Conservation (phyloP, 1,140 invertebrate genomes). For the Euwallacea similis region DNA sequence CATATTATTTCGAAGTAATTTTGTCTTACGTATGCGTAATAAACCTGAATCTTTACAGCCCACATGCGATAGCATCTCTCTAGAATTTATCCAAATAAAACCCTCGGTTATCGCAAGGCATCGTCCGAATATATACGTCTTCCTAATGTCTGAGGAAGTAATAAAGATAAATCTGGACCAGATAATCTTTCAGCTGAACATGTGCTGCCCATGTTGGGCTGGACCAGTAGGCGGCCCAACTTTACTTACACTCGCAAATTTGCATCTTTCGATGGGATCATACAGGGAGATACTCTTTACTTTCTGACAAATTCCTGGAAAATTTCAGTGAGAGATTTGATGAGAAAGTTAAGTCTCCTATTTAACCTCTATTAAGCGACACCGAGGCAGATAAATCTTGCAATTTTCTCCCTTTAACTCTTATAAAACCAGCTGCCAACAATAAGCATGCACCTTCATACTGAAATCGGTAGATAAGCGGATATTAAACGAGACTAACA, state of each 20-base stretch:
- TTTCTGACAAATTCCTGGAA: too few species aligned
- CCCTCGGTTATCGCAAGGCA: constrained; percentile 23
- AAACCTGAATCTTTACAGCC: constrained; percentile 12
- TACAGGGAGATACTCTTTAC: constrained; percentile 7
- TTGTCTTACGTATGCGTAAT: constrained; percentile 1
- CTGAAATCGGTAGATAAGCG: neutral
- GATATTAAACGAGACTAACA: neutral
- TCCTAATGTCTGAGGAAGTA: constrained; percentile 35
- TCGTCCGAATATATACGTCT: constrained; percentile 34
- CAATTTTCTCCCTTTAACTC: too few species aligned
- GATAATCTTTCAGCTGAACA: constrained; percentile 35
- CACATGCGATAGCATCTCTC: constrained; percentile 14
- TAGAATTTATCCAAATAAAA: constrained; percentile 24
- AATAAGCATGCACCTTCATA: too few species aligned
- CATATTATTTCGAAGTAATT: neutral
- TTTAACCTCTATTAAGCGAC: too few species aligned
- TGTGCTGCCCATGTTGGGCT: constrained; percentile 37
- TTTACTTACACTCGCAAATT: constrained; percentile 35
- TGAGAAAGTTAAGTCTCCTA: too few species aligned
- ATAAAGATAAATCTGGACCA: constrained; percentile 39
- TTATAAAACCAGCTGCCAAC: too few species aligned
- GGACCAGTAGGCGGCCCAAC: constrained; percentile 35
- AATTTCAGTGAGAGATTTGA: too few species aligned
- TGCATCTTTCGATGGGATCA: constrained; percentile 21
- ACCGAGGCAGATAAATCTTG: too few species aligned